Percentiles rank a stretch among this genome's conserved stretches.
These are phyloP conservation scores for Watersipora subatra DNA, from an alignment of 1,140 invertebrate genomes.

Conservation along the genomic window DNA sequence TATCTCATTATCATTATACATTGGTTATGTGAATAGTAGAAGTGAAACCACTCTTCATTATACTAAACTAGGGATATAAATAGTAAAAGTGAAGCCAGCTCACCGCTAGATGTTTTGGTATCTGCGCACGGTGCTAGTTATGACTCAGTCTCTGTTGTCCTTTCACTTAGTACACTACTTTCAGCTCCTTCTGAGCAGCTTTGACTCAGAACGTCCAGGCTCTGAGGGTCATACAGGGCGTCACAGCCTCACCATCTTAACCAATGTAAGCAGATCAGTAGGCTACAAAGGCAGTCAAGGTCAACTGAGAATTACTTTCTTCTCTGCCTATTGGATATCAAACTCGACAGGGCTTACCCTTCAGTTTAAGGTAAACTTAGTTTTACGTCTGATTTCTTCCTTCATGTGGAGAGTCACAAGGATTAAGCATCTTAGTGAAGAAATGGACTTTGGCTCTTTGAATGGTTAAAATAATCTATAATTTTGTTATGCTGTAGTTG, in stretches of 20 bases:
- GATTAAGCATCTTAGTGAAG: neutral
- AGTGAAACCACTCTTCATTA: too few species aligned
- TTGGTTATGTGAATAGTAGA: neutral
- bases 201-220: neutral
- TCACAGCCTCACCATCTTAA: neutral
- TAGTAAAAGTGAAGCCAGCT: too few species aligned
- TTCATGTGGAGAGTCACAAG: neutral
- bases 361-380: slow-evolving; percentile 54
- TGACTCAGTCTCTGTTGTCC: neutral
- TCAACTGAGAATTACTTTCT: slow-evolving; percentile 17
- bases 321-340: slow-evolving; percentile 35
- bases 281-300: neutral
- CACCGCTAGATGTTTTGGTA: too few species aligned
- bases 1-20: neutral
- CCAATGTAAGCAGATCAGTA: neutral
- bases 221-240: neutral
- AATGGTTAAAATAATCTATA: neutral
- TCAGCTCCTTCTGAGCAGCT: neutral
- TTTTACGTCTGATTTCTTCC: neutral
- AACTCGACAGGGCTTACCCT: slow-evolving; percentile 36
- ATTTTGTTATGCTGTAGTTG: neutral
- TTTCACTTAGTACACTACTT: neutral
- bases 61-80: too few species aligned
- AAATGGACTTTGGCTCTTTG: neutral
- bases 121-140: too few species aligned